Percentiles rank a stretch among this genome's conserved stretches.
Conservation (phyloP, 2,113 vertebrate species). For the Eupsittula cactorum region DNA sequence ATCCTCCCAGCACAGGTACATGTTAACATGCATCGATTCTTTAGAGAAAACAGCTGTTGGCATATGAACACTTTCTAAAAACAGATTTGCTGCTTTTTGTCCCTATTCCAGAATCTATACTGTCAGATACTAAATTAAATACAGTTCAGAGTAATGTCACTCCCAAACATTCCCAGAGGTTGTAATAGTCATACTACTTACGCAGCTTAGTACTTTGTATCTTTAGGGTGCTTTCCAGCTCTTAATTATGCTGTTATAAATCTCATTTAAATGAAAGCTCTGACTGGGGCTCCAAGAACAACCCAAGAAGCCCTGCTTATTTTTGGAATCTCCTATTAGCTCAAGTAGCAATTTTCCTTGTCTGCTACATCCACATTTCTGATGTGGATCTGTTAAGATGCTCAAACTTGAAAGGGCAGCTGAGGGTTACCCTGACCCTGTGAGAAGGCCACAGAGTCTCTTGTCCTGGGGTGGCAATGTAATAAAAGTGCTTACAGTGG, state of each 20-base stretch:
- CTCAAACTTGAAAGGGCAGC: background rate
- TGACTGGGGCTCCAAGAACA: background rate
- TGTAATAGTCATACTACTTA: background rate
- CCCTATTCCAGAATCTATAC: background rate
- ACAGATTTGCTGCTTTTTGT: background rate
- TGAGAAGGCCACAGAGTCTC: background rate
- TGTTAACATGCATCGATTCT: background rate
- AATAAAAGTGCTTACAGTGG: background rate
- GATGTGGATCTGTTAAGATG: background rate
- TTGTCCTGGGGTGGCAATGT: background rate
- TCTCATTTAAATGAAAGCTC: background rate
- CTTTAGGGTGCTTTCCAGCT: constrained; percentile 16
- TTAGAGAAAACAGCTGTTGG: background rate
- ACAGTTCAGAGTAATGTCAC: background rate
- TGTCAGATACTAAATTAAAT: background rate
- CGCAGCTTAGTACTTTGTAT: background rate
- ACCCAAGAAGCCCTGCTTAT: background rate
- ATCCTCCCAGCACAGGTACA: constrained; percentile 96
- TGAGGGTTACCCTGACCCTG: background rate
- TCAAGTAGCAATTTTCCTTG: background rate
- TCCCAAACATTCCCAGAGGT: background rate
- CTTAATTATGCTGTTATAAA: background rate
- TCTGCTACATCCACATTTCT: background rate
- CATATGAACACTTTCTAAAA: background rate
- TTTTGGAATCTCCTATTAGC: background rate